These are phyloP conservation scores for Paedocypris sp. DNA, from an alignment of 2,113 vertebrate species.

Conservation along the genomic window DNA sequence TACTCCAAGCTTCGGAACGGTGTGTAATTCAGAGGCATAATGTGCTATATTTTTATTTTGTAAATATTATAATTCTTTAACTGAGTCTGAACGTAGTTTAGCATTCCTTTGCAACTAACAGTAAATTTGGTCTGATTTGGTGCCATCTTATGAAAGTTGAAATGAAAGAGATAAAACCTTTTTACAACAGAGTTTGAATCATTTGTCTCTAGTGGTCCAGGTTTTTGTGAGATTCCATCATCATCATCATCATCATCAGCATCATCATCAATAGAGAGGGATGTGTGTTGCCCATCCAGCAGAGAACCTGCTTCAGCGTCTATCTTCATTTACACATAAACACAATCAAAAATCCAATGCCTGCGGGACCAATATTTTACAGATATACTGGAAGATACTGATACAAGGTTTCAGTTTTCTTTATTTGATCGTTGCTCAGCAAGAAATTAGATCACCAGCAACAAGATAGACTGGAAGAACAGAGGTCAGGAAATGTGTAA, in stretches of 20 bases:
- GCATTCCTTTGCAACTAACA: too few relatives aligned
- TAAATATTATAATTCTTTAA: too few relatives aligned
- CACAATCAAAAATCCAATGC: not conserved
- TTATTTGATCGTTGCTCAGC: slow-evolving; percentile 4
- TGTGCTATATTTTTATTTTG: too few relatives aligned
- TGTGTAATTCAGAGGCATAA: too few relatives aligned
- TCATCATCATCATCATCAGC: too few relatives aligned
- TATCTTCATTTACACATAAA: slow-evolving; percentile 16
- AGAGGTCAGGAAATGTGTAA: slow-evolving; percentile 16
- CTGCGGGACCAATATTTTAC: not conserved
- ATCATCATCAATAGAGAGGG: slow-evolving; percentile 63
- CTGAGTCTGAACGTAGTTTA: too few relatives aligned
- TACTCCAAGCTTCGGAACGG: too few relatives aligned
- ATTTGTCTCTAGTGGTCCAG: slow-evolving; percentile 56
- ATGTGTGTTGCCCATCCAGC: slow-evolving; percentile 60
- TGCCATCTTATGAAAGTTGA: too few relatives aligned
- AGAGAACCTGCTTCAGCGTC: slow-evolving; percentile 51
- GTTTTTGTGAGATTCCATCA: slow-evolving; percentile 61
- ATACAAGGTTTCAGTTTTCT: not conserved
- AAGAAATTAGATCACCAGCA: not conserved
- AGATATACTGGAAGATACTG: not conserved
- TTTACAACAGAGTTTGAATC: too few relatives aligned
- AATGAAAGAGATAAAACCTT: too few relatives aligned
- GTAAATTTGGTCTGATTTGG: too few relatives aligned
- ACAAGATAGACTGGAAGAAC: not conserved